Evolutionary conservation across 2,797 vertebrate genomes (phyloP).

Genomic region (Dicrostonyx torquatus): DNA sequence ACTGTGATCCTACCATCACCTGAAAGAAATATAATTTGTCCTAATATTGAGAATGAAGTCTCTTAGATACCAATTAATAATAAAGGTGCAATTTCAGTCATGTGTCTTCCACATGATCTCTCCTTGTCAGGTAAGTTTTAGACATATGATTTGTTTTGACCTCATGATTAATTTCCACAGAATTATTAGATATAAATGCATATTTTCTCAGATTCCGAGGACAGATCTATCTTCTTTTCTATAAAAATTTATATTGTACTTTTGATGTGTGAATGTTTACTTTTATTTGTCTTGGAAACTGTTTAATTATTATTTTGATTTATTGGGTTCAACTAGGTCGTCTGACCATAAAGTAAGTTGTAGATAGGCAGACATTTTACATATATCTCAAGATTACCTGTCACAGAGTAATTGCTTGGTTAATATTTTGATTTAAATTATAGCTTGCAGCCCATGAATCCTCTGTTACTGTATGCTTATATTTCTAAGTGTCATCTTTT

Average conservation of each 20-base stretch:
- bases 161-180: not conserved
- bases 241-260: slow-evolving; percentile 20
- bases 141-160: not conserved
- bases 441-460: not conserved
- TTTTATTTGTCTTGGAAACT: slow-evolving; percentile 37
- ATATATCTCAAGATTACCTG: not conserved
- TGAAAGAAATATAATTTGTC: not conserved
- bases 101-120: not conserved
- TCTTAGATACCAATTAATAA: not conserved
- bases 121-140: not conserved
- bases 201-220: not conserved
- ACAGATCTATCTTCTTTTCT: slow-evolving; percentile 24
- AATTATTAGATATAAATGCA: not conserved
- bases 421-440: slow-evolving; percentile 31
- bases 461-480: not conserved
- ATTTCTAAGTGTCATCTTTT: not conserved
- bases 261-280: not conserved
- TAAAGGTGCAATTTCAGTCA: slow-evolving; percentile 11
- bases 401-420: not conserved
- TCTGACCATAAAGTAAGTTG: not conserved
- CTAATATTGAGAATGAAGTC: not conserved
- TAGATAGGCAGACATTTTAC: not conserved
- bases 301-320: slow-evolving; percentile 34
- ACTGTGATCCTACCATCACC: not conserved
- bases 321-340: not conserved